Evolutionary conservation across 37 sponge, comb jelly and placozoan genomes (phyloP), one percentile per base, ranked within the genome.

Genomic region (Corticium candelabrum): DNA sequence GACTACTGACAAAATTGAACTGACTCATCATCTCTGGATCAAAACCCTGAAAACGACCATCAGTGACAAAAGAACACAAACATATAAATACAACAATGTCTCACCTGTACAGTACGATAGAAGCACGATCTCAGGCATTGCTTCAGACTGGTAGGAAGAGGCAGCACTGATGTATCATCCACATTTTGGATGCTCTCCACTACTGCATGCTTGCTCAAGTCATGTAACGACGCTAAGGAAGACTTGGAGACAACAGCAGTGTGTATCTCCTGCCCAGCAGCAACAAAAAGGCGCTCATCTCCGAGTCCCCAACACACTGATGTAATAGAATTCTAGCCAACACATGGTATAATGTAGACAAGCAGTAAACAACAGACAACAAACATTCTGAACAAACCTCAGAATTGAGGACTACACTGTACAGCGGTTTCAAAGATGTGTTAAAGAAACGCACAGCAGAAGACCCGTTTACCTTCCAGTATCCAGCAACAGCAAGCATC

Each of bases 401-500:
- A 33, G 90, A 89, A 35, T 78, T 39, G 11, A 93, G 82, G 3
- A 88, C 84, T 11, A 93, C 78, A 11, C 90, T 93, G 69, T 85
- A 90, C 32, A 93, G 77, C 40, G 89, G 86, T 67, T 87, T 82
- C 0, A 89, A 89, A 21, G 88, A 76, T 0, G 90, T 88, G 41
- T 80, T 90, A 76, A 93, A 93, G 78, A 93, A 90, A 3, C 94
- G 79, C 29, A 93, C 86, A 0, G 90, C 86, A 3, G 90, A 81
- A 41, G 84, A 76, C 0, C 79, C 67, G 35, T 90, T 81, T 32
- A 86, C 82, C 77, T 90, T 87, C 71, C 94, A 77, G 56, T 86
- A 85, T 0, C 94, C 94, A 34, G 88, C 90, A 68, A 93, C 94
- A 31, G 94, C 90, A 40, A 93, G 83, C 37, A 93, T 78, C 36